Evolutionary conservation across 2,797 vertebrate species (phyloP), one percentile per base, ranked within the genome.

Genomic region (Australoheros facetus): DNA sequence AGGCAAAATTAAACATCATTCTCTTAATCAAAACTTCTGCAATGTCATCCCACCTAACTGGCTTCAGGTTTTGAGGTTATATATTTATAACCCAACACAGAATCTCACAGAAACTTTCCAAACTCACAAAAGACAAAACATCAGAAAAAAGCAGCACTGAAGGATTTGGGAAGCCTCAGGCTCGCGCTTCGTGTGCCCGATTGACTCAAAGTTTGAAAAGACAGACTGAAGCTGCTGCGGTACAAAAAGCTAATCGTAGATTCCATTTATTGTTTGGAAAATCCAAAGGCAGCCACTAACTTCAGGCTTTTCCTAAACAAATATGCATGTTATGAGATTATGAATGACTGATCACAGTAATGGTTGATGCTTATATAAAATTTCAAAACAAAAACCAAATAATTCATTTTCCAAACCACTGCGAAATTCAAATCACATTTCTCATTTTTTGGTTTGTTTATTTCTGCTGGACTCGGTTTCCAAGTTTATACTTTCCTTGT

Each of bases 321-420:
- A 83, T 37, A 17, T 69, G 26, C 23, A 32, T 5, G 37, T 72
- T 42, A 32, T 69, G 39, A 70, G 73, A 72, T 78, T 26, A 37
- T 1, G 19, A 19, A 28, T 30, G 30, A 42, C 12, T 69, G 23
- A 51, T 51, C 11, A 26, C 42, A 69, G 16, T 1, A 69, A 69
- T 51, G 39, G 21, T 28, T 69, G 30, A 82, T 30, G 60, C 1
- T 30, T 54, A 26, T 56, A 32, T 19, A 51, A 77, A 66, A 80
- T 71, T 45, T 55, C 26, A 69, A 58, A 84, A 10, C 13, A 48
- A 66, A 66, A 48, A 28, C 62, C 16, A 66, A 66, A 45, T 51
- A 28, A 48, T 66, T 51, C 3, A 4, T 30, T 51, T 51, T 66
- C 42, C 26, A 66, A 19, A 30, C 48, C 23, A 30, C 42, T 51